Conservation (phyloP, 2,797 vertebrate genomes). For the Fistularia tabacaria region DNA sequence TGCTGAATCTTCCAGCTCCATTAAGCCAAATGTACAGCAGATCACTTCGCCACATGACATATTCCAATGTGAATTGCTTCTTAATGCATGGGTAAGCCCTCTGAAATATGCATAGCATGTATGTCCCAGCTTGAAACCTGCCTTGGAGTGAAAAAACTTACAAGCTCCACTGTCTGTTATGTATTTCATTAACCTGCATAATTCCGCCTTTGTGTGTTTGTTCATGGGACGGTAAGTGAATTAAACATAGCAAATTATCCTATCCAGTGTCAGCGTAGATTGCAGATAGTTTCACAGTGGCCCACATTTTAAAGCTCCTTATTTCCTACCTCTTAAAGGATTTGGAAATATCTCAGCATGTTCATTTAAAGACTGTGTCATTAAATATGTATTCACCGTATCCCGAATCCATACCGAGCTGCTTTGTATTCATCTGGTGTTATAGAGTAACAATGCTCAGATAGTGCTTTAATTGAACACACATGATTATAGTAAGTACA, state of each 20-base stretch:
- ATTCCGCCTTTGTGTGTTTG: constrained; percentile 17
- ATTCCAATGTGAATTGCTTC: constrained; percentile 46
- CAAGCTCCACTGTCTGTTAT: constrained; percentile 12
- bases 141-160: constrained; percentile 21
- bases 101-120: constrained; percentile 45
- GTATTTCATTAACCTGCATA: constrained; percentile 17
- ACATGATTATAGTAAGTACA: constrained; percentile 20
- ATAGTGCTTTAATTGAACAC: constrained; percentile 17
- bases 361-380: constrained; percentile 59
- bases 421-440: constrained; percentile 28
- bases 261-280: constrained; percentile 18
- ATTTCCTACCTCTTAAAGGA: constrained; percentile 39
- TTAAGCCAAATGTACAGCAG: constrained; percentile 23
- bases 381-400: constrained; percentile 57
- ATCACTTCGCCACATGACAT: constrained; percentile 28
- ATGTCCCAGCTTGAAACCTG: constrained; percentile 38
- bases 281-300: constrained; percentile 23
- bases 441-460: constrained; percentile 20
- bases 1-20: constrained; percentile 23
- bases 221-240: constrained; percentile 20
- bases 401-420: constrained; percentile 12
- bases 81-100: constrained; percentile 19
- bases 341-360: constrained; percentile 46
- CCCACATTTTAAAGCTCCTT: constrained; percentile 35
- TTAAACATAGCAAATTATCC: constrained; percentile 38